phyloP scores from a whole-genome alignment of 2,797 vertebrate genomes.

The Brachyrhaphis roseni region DNA sequence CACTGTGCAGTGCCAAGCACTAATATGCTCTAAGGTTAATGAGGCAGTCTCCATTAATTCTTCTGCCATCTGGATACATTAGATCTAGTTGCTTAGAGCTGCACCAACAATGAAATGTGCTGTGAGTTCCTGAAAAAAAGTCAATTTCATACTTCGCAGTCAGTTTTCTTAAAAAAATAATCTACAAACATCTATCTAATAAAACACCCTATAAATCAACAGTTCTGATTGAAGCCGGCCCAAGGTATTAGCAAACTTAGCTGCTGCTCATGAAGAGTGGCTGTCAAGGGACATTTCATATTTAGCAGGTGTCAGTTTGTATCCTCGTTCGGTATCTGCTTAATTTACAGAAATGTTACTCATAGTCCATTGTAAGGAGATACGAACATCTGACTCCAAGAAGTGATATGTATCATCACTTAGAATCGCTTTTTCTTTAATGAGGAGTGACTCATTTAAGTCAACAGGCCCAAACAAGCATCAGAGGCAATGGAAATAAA shows the following conservation, averaged over 20 bases:
- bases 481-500: not conserved
- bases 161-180: conserved; percentile 7
- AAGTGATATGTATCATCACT: not conserved
- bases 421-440: not conserved
- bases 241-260: not conserved
- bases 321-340: not conserved
- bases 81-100: conserved; percentile 66
- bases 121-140: conserved; percentile 36
- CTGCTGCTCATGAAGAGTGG: not conserved
- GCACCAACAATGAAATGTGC: conserved; percentile 59
- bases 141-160: conserved; percentile 18
- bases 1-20: conserved; percentile 69
- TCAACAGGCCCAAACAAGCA: not conserved
- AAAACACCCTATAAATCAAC: conserved; percentile 8
- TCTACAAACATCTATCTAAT: not conserved
- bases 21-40: conserved; percentile 78
- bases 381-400: not conserved
- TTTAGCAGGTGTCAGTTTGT: not conserved
- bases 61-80: conserved; percentile 70
- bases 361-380: not conserved
- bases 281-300: not conserved
- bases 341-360: not conserved
- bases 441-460: too few relatives aligned
- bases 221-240: conserved; percentile 5
- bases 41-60: conserved; percentile 76